Evolutionary conservation across 2,113 vertebrate genomes (phyloP).

Genomic region (Loxodonta africana): DNA sequence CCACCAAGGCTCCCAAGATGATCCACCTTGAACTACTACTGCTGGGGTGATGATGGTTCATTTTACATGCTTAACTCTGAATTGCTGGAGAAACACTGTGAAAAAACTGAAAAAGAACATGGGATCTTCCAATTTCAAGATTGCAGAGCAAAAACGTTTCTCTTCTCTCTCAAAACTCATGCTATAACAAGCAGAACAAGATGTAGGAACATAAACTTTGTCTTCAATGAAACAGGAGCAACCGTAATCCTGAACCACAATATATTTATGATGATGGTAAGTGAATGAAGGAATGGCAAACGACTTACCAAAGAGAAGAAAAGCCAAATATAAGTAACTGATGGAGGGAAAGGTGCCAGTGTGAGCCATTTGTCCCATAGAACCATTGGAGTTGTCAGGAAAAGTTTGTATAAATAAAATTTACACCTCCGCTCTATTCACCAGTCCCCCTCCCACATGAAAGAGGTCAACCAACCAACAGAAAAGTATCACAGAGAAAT

Average conservation of each 20-base stretch:
- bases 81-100: background rate
- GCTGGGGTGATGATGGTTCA: background rate
- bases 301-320: background rate
- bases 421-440: background rate
- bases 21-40: background rate
- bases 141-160: background rate
- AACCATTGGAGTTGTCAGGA: background rate
- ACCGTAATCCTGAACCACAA: background rate
- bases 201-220: background rate
- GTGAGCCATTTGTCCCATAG: background rate
- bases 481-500: background rate
- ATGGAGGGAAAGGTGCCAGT: background rate
- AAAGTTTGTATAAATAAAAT: background rate
- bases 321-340: background rate
- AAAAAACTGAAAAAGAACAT: background rate
- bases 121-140: background rate
- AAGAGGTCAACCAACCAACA: slow-evolving; percentile 1
- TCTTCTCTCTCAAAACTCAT: background rate
- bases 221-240: background rate
- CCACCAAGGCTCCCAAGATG: background rate
- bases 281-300: background rate
- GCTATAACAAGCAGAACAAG: background rate
- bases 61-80: background rate
- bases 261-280: background rate
- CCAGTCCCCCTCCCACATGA: background rate